Evolutionary conservation across 2,113 vertebrate species (phyloP).

Genomic region (Colossoma macropomum): DNA sequence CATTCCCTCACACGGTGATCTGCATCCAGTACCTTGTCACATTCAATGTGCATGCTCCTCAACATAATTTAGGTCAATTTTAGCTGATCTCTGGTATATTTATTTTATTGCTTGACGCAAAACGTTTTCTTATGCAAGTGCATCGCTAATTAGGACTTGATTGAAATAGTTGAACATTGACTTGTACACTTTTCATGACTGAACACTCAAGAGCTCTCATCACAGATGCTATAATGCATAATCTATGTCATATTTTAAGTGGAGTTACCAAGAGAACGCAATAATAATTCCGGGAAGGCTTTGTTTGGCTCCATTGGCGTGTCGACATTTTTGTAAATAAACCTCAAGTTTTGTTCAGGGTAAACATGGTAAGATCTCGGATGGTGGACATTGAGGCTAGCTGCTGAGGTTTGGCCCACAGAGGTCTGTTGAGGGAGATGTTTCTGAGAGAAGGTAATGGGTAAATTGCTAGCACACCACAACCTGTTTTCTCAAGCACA

Average conservation of each 20-base stretch:
- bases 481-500: constrained; percentile 17
- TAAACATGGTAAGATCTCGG: neutral
- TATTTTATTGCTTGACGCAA: neutral
- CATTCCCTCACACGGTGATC: neutral
- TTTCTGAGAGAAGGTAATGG: neutral
- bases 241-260: neutral
- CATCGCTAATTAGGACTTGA: neutral
- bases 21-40: constrained; percentile 3
- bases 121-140: neutral
- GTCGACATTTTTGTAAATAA: neutral
- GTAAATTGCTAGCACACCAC: constrained; percentile 27
- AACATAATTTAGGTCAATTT: constrained; percentile 3
- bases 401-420: neutral
- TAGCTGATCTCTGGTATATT: neutral
- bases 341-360: neutral
- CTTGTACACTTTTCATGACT: neutral
- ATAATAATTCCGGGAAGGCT: neutral
- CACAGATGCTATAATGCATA: neutral
- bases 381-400: neutral
- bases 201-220: neutral
- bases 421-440: neutral
- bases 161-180: neutral
- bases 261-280: neutral
- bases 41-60: neutral
- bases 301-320: neutral